Conservation (phyloP, 2,113 vertebrate genomes). For the Channa maculata region DNA sequence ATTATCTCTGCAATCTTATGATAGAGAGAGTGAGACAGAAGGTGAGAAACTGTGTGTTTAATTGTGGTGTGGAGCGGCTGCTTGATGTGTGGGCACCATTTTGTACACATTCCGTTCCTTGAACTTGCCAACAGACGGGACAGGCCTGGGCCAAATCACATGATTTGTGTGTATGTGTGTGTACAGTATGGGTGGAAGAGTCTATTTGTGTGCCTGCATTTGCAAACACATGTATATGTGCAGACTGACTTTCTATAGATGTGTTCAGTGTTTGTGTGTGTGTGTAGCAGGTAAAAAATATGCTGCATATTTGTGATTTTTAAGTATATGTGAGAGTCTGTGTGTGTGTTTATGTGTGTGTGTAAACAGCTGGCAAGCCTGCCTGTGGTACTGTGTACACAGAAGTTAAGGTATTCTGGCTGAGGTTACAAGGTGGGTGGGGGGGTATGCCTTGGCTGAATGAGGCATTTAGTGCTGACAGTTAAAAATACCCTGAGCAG, state of each 20-base stretch:
- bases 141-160: constrained; percentile 69
- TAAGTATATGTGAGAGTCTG: constrained; percentile 30
- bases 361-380: constrained; percentile 79
- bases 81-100: constrained; percentile 70
- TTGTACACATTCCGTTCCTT: constrained; percentile 67
- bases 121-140: constrained; percentile 51
- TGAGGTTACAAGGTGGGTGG: constrained; percentile 77
- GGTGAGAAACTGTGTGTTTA: constrained; percentile 62
- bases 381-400: constrained; percentile 77
- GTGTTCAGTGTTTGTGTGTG: constrained; percentile 39
- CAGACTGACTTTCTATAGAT: constrained; percentile 62
- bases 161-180: constrained; percentile 32
- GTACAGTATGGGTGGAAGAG: constrained; percentile 10
- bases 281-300: constrained; percentile 42
- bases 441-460: constrained; percentile 71
- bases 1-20: constrained; percentile 53
- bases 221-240: constrained; percentile 62
- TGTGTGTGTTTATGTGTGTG: constrained; percentile 51
- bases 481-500: constrained; percentile 79
- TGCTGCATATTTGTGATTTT: constrained; percentile 49
- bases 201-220: constrained; percentile 46
- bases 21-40: constrained; percentile 33
- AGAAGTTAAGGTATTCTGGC: constrained; percentile 79
- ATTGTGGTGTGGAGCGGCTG: constrained; percentile 66
- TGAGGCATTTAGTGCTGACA: constrained; percentile 82